A percentile compares a stretch with the other conserved stretches of the same genome.
phyloP scores from a whole-genome alignment of 2,888 invertebrate genomes.

The Mechanitis messenoides region DNA sequence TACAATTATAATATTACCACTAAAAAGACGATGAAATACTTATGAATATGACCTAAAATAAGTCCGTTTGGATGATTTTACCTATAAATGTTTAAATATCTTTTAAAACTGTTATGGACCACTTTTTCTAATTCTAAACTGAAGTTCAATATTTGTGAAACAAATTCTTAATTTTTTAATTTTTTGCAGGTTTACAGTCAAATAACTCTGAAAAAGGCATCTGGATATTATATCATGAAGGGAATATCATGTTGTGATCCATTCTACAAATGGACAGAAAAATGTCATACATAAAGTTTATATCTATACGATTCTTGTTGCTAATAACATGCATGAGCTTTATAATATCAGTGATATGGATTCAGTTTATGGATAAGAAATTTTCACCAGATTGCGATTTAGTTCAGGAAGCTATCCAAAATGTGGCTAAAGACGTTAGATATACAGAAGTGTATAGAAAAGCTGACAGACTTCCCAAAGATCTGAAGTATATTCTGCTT shows the following conservation, averaged over 20 bases:
- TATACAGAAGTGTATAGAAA: conserved; percentile 55
- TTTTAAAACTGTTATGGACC: no score
- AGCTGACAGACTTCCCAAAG: conserved; percentile 40
- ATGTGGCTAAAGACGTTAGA: conserved; percentile 49
- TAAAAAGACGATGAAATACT: no score
- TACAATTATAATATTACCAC: no score
- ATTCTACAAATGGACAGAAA: conserved; percentile 28
- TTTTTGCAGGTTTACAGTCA: background rate
- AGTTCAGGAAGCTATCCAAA: conserved; percentile 49
- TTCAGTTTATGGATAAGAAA: conserved; percentile 37
- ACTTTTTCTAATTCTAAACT: no score
- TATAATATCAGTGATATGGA: conserved; percentile 43
- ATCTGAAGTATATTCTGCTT: conserved; percentile 55
- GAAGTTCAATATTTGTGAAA: no score
- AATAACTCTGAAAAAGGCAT: conserved; percentile 13
- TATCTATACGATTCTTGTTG: conserved; percentile 43
- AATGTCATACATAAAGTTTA: conserved; percentile 38
- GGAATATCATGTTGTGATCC: conserved; percentile 37
- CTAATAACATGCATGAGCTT: conserved; percentile 45
- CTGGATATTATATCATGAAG: conserved; percentile 41
- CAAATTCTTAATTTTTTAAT: no score
- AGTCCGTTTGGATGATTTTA: no score
- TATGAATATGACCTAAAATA: no score
- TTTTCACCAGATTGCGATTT: conserved; percentile 36
- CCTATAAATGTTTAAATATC: no score